Conservation (phyloP, 1,140 invertebrate species). For the Hydropsyche tenuis region DNA sequence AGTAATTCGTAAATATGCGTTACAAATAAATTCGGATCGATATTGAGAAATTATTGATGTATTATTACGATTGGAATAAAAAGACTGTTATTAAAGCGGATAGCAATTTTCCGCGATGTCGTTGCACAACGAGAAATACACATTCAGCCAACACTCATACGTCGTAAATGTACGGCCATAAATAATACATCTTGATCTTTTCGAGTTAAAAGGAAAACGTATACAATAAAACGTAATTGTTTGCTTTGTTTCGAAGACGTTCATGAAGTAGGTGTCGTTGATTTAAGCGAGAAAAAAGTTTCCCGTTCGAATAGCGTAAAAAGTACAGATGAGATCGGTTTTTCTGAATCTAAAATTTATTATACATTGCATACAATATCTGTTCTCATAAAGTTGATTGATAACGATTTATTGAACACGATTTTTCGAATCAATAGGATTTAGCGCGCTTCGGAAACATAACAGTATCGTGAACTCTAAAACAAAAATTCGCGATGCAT, state of each 20-base stretch:
- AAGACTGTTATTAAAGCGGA: not conserved
- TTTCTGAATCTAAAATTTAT: too few species aligned
- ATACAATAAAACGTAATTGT: too few species aligned
- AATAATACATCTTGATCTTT: not conserved
- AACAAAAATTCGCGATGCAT: not conserved
- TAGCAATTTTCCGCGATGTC: too few species aligned
- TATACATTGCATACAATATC: too few species aligned
- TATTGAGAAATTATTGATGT: not conserved
- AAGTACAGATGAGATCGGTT: too few species aligned
- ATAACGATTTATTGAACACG: conserved; percentile 19
- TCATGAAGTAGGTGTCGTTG: too few species aligned
- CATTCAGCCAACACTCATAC: not conserved
- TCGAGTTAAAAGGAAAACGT: too few species aligned
- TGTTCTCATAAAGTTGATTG: conserved; percentile 1
- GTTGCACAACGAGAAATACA: too few species aligned
- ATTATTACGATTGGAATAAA: not conserved
- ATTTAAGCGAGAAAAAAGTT: too few species aligned
- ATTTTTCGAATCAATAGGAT: conserved; percentile 4
- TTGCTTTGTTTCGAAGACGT: too few species aligned
- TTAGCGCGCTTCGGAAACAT: not conserved
- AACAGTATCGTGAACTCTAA: not conserved
- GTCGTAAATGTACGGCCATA: not conserved
- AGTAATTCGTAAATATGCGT: too few species aligned
- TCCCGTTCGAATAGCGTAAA: too few species aligned
- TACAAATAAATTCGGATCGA: conserved; percentile 1